These are phyloP conservation scores for Procavia capensis DNA, from an alignment of 2,113 vertebrate species.

Conservation along the genomic window DNA sequence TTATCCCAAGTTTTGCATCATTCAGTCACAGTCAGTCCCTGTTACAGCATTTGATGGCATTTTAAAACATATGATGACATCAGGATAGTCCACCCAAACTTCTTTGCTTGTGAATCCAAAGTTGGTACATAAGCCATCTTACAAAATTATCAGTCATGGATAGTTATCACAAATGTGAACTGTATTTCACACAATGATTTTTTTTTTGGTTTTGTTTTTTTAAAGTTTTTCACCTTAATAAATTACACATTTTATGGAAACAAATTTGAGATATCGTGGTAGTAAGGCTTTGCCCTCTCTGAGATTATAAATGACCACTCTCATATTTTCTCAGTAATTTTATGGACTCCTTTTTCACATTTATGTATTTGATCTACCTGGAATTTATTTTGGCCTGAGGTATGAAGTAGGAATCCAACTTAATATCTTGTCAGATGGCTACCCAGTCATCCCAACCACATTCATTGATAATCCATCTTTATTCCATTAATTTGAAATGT, in stretches of 20 bases:
- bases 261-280: slow-evolving; percentile 46
- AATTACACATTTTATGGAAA: slow-evolving; percentile 55
- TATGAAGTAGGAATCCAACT: not conserved
- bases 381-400: slow-evolving; percentile 64
- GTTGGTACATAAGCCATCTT: not conserved
- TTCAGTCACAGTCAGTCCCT: not conserved
- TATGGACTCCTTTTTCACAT: slow-evolving; percentile 39
- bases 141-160: slow-evolving; percentile 44
- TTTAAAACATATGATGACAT: not conserved
- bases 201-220: slow-evolving; percentile 57
- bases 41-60: not conserved
- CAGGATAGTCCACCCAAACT: not conserved
- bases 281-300: slow-evolving; percentile 12
- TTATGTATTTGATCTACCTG: slow-evolving; percentile 40
- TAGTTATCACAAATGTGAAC: slow-evolving; percentile 27
- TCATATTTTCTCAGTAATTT: not conserved
- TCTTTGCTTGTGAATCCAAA: slow-evolving; percentile 35
- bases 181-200: slow-evolving; percentile 46
- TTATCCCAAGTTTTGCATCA: not conserved
- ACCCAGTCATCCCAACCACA: not conserved
- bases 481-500: slow-evolving; percentile 64
- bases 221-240: not conserved
- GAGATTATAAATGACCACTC: slow-evolving; percentile 21
- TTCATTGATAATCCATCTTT: not conserved
- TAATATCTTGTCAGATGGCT: slow-evolving; percentile 60